Conservation (phyloP, 2,113 vertebrate genomes). For the Neogale vison region DNA sequence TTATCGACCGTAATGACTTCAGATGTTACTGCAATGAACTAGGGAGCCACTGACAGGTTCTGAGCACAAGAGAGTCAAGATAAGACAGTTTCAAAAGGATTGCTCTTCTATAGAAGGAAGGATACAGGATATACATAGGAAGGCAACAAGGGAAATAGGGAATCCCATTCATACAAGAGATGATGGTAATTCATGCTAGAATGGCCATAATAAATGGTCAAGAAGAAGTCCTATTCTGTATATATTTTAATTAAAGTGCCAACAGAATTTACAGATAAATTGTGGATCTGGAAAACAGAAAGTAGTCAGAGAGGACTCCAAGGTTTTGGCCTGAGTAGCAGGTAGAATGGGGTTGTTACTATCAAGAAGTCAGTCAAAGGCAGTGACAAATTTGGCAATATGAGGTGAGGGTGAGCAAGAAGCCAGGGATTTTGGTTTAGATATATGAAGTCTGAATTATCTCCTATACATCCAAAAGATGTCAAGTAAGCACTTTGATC, state of each 20-base stretch:
- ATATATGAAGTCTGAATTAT: background rate
- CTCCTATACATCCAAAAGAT: background rate
- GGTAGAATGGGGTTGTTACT: background rate
- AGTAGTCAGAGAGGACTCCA: background rate
- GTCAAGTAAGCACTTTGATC: background rate
- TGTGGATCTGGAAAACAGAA: background rate
- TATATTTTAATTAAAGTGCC: background rate
- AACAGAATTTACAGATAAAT: background rate
- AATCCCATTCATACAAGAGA: background rate
- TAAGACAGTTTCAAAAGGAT: background rate
- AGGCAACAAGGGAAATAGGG: background rate
- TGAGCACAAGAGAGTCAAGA: background rate
- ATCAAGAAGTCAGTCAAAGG: background rate
- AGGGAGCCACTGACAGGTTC: background rate
- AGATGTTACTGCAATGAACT: background rate
- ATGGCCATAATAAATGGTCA: background rate
- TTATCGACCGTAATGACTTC: background rate
- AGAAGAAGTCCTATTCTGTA: background rate
- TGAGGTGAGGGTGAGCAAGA: background rate
- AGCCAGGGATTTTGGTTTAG: background rate
- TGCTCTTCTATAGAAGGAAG: background rate
- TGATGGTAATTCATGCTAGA: background rate
- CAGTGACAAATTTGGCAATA: background rate
- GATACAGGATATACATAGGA: background rate
- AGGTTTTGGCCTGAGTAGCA: background rate